A percentile compares a stretch with the other conserved stretches of the same genome.
These are phyloP conservation scores for Pseudomugil gertrudae DNA, from an alignment of 2,797 vertebrate species.

Conservation along the genomic window DNA sequence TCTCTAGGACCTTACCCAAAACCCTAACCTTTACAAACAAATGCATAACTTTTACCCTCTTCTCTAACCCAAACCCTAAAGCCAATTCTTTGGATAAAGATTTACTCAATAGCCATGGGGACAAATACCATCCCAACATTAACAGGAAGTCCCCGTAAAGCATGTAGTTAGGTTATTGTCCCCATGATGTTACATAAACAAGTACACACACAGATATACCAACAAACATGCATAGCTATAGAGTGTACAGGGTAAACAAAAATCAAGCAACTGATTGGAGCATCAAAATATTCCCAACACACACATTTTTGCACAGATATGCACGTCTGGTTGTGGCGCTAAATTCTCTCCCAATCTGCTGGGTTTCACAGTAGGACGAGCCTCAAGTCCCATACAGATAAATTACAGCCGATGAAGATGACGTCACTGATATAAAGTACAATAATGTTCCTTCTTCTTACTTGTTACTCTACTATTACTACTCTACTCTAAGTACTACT, in stretches of 20 bases:
- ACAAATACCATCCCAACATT: background rate
- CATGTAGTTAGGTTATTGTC: background rate
- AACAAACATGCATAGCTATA: conserved; percentile 39
- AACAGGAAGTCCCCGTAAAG: background rate
- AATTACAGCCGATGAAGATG: conserved; percentile 69
- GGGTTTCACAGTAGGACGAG: conserved; percentile 67
- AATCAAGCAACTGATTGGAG: conserved; percentile 26
- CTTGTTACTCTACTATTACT: conserved; percentile 86
- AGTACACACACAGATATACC: conserved; percentile 35
- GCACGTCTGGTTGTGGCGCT: conserved; percentile 56
- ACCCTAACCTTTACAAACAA: too few species aligned
- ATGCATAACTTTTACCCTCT: too few species aligned
- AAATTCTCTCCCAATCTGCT: conserved; percentile 63
- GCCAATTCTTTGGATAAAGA: background rate
- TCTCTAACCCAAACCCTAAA: background rate
- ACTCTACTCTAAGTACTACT: conserved; percentile 82
- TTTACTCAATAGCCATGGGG: background rate
- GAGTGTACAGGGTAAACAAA: conserved; percentile 41
- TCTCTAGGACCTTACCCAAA: background rate
- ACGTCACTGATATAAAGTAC: conserved; percentile 78
- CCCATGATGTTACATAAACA: background rate
- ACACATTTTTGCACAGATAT: conserved; percentile 30
- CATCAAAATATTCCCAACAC: conserved; percentile 24
- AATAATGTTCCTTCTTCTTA: conserved; percentile 86
- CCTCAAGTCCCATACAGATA: conserved; percentile 63